These are phyloP conservation scores for Coptodon rendalli DNA, from an alignment of 2,113 vertebrate genomes.

Conservation along the genomic window DNA sequence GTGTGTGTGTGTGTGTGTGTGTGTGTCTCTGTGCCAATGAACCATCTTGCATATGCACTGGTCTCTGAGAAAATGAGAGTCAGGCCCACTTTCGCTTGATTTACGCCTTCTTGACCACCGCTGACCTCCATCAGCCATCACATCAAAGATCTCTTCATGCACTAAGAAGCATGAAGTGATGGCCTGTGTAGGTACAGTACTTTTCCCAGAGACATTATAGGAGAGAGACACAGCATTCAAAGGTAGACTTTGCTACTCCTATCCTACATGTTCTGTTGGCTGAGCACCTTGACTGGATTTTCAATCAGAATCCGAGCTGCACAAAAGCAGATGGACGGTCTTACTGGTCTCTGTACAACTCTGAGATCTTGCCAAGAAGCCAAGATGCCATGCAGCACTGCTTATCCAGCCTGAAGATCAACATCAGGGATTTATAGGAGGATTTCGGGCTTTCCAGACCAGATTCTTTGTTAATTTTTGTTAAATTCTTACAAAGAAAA, in stretches of 20 bases:
- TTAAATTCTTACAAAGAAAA: background rate
- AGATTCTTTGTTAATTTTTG: background rate
- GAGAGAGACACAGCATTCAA: background rate
- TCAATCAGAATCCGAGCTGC: background rate
- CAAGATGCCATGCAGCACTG: background rate
- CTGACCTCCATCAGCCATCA: background rate
- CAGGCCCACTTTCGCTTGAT: background rate
- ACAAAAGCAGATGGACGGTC: constrained; percentile 7
- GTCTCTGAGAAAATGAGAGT: background rate
- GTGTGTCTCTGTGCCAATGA: background rate
- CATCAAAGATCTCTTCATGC: background rate
- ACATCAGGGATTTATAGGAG: constrained; percentile 5
- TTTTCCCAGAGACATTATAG: background rate
- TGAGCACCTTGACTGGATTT: background rate
- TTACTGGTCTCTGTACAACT: background rate
- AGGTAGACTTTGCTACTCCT: background rate
- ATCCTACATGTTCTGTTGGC: background rate
- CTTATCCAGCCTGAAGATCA: constrained; percentile 5
- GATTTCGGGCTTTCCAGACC: background rate
- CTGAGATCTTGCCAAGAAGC: background rate
- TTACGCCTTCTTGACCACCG: background rate
- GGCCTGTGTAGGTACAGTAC: background rate
- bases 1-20: background rate
- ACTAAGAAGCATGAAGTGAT: background rate
- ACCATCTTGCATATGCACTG: background rate